Evolutionary conservation across 2,888 invertebrate genomes (phyloP).

Genomic region (Drosophila borborema): DNA sequence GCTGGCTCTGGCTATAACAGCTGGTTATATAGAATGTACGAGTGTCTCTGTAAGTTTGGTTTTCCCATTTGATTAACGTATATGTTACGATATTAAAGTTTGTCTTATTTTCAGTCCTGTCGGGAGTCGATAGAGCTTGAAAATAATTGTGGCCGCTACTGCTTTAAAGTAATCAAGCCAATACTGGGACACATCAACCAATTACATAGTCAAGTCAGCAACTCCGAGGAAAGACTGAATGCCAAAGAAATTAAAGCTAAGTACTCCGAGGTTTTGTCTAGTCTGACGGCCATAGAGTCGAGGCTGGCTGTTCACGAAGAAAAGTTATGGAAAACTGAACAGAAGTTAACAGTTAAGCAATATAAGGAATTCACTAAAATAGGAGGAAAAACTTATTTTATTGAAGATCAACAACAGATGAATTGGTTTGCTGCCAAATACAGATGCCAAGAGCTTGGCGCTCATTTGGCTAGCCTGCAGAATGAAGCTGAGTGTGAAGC

Average conservation of each 20-base stretch:
- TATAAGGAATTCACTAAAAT: background rate
- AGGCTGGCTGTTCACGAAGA: background rate
- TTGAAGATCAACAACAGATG: background rate
- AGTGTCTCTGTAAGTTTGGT: background rate
- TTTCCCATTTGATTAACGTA: background rate
- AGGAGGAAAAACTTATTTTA: background rate
- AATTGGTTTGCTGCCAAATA: background rate
- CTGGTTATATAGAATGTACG: background rate
- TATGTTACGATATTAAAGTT: background rate
- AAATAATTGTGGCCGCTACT: background rate
- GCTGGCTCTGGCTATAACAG: background rate
- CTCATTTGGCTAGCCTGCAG: background rate
- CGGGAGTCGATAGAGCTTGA: background rate
- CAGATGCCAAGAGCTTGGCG: background rate
- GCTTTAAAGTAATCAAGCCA: background rate
- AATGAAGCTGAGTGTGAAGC: background rate
- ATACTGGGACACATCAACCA: background rate
- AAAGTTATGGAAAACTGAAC: background rate
- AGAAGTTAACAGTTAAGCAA: background rate
- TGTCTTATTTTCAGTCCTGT: background rate
- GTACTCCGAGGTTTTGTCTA: background rate
- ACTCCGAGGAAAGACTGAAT: background rate
- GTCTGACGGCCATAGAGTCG: background rate
- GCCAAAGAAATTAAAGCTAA: background rate
- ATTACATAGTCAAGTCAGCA: constrained; percentile 1